These are phyloP conservation scores for Setipinna tenuifilis DNA, from an alignment of 2,797 vertebrate genomes.

Conservation along the genomic window DNA sequence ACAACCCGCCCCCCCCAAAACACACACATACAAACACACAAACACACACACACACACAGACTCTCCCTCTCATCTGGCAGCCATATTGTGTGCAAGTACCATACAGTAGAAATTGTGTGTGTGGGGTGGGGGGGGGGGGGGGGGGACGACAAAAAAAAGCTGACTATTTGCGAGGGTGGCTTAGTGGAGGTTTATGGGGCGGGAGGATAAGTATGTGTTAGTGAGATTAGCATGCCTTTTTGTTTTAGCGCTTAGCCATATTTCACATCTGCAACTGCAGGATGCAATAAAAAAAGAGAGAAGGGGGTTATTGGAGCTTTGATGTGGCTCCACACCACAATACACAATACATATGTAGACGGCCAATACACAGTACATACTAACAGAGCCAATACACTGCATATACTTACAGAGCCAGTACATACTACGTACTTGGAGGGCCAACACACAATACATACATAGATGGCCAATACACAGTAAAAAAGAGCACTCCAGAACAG, in stretches of 20 bases:
- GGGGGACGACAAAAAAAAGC: not conserved
- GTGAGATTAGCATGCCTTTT: slow-evolving; percentile 10
- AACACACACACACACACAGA: no score
- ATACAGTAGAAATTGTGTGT: not conserved
- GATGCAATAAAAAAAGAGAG: not conserved
- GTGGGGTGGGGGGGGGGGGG: not conserved
- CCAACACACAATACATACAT: no score
- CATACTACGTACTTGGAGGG: no score
- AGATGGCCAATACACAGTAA: no score
- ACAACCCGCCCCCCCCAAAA: no score
- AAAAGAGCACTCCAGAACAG: no score
- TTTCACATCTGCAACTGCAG: slow-evolving; percentile 12
- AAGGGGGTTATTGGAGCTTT: not conserved
- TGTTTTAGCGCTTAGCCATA: not conserved
- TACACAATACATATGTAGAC: not conserved
- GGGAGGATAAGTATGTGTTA: slow-evolving; percentile 13
- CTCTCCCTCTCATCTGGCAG: not conserved
- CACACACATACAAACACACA: not conserved
- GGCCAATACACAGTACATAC: no score
- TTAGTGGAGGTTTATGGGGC: slow-evolving; percentile 4
- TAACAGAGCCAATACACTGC: no score
- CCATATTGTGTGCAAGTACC: slow-evolving; percentile 5
- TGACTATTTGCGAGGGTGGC: not conserved
- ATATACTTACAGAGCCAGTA: no score
- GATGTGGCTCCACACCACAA: not conserved